Evolutionary conservation across 2,113 vertebrate genomes (phyloP), one percentile per base, ranked within the genome.

Genomic region (Pterocles burchelli): DNA sequence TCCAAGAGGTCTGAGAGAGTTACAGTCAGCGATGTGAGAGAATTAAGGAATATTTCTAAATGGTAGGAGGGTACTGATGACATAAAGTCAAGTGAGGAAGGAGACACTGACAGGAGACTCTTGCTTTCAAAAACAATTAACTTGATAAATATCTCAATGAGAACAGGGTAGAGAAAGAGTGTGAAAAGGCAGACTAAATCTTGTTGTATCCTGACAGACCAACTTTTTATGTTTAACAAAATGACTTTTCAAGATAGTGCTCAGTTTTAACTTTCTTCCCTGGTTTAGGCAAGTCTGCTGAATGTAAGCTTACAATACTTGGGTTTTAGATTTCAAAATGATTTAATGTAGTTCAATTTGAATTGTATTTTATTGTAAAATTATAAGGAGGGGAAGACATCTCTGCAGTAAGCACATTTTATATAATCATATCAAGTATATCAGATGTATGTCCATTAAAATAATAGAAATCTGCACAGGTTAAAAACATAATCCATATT

Each of bases 51-150:
- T 94, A 89, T 84, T 92, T 93, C 29, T 93, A 62, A 77, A 55
- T 51, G 33, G 19, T 51, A 74, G 54, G 34, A 96, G 58, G 25
- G 41, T 74, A 72, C 77, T 55, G 70, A 85, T 80, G 91, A 71
- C 66, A 72, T 67, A 36, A 92, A 93, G 52, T 88, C 28, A 68
- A 67, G 54, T 52, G 43, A 54, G 19, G 4, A 72, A 36, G 16
- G 11, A 55, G 48, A 73, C 29, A 63, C 21, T 87, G 86, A 84
- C 82, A 68, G 90, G 85, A 89, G 86, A 93, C 71, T 96, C 49
- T 62, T 66, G 55, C 45, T 79, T 86, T 89, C 71, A 62, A 94
- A 95, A 92, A 93, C 45, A 90, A 62, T 72, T 61, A 82, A 68
- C 55, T 73, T 67, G 78, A 62, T 73, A 96, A 96, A 74, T 79